Conservation (phyloP, 2,888 invertebrate genomes). For the Acleris emargana region DNA sequence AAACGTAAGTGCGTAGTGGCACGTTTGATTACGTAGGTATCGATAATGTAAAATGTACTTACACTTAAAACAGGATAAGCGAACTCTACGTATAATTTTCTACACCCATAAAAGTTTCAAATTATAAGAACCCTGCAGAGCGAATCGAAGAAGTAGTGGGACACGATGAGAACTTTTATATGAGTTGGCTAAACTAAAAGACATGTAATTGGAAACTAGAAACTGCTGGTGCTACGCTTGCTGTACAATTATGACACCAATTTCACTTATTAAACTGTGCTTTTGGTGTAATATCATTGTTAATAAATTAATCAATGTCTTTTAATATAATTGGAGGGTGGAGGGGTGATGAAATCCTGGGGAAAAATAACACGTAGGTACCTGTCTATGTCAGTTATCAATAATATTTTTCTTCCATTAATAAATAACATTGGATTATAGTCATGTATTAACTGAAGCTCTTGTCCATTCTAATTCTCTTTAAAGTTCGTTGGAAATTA, state of each 20-base stretch:
- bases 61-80: background rate
- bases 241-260: slow-evolving; percentile 61
- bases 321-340: too few relatives aligned
- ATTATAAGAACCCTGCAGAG: slow-evolving; percentile 50
- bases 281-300: slow-evolving; percentile 45
- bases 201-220: slow-evolving; percentile 80
- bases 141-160: slow-evolving; percentile 52
- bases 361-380: too few relatives aligned
- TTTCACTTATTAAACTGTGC: slow-evolving; percentile 62
- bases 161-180: slow-evolving; percentile 76
- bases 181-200: slow-evolving; percentile 74
- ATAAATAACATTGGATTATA: too few relatives aligned
- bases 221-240: slow-evolving; percentile 58
- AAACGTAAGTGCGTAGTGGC: background rate
- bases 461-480: too few relatives aligned
- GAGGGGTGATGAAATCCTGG: too few relatives aligned
- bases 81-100: slow-evolving; percentile 20
- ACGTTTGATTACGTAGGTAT: background rate
- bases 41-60: background rate
- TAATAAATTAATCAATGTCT: slow-evolving; percentile 34
- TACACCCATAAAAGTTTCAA: slow-evolving; percentile 48
- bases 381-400: too few relatives aligned
- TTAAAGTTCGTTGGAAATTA: background rate
- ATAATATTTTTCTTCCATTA: too few relatives aligned
- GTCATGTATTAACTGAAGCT: too few relatives aligned